phyloP scores from a whole-genome alignment of 2,797 vertebrate species.

The Simalia tracyae region DNA sequence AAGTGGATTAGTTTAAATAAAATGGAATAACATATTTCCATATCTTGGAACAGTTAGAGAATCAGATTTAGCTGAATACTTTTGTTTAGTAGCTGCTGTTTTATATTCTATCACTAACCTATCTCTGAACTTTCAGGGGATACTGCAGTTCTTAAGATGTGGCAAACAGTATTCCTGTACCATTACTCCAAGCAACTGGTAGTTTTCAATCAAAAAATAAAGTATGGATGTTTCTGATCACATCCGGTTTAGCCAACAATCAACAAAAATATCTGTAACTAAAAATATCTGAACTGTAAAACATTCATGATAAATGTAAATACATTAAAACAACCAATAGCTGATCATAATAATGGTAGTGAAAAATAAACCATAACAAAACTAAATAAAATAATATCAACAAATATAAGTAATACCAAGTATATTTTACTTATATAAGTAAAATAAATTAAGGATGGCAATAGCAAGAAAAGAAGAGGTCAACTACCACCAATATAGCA shows the following conservation, averaged over 20 bases:
- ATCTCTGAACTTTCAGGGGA: not conserved
- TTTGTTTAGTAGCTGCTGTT: not conserved
- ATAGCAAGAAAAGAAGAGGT: too few species aligned
- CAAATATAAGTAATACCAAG: not conserved
- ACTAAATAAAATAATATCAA: not conserved
- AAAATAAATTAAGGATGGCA: not conserved
- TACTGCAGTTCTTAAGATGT: not conserved
- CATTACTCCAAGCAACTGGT: not conserved
- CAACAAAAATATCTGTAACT: not conserved
- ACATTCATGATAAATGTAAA: not conserved
- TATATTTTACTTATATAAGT: not conserved
- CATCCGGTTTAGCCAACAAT: not conserved
- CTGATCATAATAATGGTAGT: not conserved
- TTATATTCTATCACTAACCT: not conserved
- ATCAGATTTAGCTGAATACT: not conserved
- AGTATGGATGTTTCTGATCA: not conserved
- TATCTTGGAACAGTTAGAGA: not conserved
- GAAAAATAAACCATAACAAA: not conserved
- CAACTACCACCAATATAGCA: not conserved
- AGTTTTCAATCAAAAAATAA: not conserved
- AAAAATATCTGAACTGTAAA: not conserved
- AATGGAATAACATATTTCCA: not conserved
- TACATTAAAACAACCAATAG: not conserved
- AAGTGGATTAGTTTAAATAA: slow-evolving; percentile 20
- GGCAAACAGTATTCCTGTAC: not conserved